Conservation (phyloP, 2,113 vertebrate genomes). For the Toxotes jaculatrix region DNA sequence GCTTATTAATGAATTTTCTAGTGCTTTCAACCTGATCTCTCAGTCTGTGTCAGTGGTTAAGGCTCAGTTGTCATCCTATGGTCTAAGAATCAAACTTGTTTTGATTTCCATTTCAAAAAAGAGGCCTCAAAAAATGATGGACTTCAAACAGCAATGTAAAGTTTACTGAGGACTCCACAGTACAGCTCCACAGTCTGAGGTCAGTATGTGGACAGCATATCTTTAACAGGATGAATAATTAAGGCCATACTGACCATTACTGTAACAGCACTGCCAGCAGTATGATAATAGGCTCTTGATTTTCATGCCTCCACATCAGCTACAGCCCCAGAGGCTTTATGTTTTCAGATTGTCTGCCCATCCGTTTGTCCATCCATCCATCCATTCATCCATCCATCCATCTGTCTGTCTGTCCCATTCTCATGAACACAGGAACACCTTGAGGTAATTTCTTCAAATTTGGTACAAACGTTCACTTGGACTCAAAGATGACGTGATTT, state of each 20-base stretch:
- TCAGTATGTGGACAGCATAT: slow-evolving; percentile 27
- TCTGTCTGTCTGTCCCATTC: not conserved
- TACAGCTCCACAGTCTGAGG: slow-evolving; percentile 2
- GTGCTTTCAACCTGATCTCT: no score
- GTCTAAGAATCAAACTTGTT: no score
- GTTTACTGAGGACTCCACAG: not conserved
- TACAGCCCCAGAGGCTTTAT: no score
- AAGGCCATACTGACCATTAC: slow-evolving; percentile 10
- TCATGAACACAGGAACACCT: not conserved
- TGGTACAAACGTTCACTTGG: no score
- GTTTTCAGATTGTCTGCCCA: not conserved
- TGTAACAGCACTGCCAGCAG: slow-evolving; percentile 40
- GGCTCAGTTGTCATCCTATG: no score
- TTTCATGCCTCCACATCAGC: not conserved
- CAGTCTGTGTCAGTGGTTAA: no score
- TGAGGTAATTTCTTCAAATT: no score
- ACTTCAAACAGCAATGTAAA: not conserved
- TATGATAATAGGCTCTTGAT: slow-evolving; percentile 57
- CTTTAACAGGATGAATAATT: slow-evolving; percentile 53
- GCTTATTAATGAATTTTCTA: no score
- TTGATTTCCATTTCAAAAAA: not conserved
- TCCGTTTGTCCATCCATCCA: not conserved
- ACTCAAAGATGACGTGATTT: no score
- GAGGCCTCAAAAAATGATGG: not conserved
- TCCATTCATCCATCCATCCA: no score